Evolutionary conservation across 2,797 vertebrate genomes (phyloP), one percentile per base, ranked within the genome.

Genomic region (Clarias fuscus): DNA sequence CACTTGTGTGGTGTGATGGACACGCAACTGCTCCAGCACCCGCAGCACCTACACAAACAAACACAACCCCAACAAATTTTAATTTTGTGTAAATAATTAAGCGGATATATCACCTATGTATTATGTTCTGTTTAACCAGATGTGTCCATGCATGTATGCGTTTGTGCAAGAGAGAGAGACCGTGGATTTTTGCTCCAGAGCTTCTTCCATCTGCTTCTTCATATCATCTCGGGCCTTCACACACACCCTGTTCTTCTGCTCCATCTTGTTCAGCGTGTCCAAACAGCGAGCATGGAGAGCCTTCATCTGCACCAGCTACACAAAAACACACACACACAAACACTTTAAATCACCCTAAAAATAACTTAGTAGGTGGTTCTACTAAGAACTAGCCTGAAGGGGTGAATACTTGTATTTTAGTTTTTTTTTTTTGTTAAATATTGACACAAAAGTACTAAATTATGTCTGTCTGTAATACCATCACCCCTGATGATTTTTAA

Each of bases 11-110:
- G 94, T 92, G 88, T 94, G 94, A 0, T 96, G 96, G 22, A 82
- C 91, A 86, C 95, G 94, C 86, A 98, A 93, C 88, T 95, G 95
- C 56, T 97, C 94, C 61, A 96, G 89, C 40, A 90, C 95, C 91
- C 65, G 87, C 79, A 97, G 94, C 58, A 94, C 93, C 97, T 98
- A 61, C 40, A 83, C 43, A 76, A 14, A 86, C 40, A 82, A 43
- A 77, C 18, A 86, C 48, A 85, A 43, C 81, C 72, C 79, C 18
- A 84, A 70, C 33, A 70, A 33, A 24, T 7, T 48, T 48, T n/a
- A 72, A 72, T 11, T 20, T 22, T 24, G 22, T 72, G 43, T 33
- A 56, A 56, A 56, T 6, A n/a, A 17, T 75, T 17, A 58, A 56
- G 7, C 43, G 48, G 10, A 77, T 30, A 10, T 4, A 30, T 76